Evolutionary conservation across 2,113 vertebrate genomes (phyloP).

Genomic region (Pelusios castaneus): DNA sequence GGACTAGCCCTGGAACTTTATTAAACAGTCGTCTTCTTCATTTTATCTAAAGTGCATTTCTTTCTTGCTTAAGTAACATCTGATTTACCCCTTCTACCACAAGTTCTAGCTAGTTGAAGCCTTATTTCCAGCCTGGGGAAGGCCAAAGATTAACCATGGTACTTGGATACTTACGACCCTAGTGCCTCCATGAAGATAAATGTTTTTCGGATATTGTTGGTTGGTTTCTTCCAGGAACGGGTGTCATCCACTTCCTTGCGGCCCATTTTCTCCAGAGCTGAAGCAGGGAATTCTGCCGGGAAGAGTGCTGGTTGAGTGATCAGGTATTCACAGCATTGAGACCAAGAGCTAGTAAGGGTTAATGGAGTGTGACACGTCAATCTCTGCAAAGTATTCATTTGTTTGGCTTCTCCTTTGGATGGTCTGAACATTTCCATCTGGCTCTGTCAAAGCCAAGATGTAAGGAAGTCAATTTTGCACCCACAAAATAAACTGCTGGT

Average conservation of each 20-base stretch:
- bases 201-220: conserved; percentile 89
- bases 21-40: not conserved
- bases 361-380: not conserved
- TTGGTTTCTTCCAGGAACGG: conserved; percentile 91
- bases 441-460: not conserved
- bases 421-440: not conserved
- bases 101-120: not conserved
- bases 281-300: conserved; percentile 71
- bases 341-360: rapidly evolving
- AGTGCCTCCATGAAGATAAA: conserved; percentile 93
- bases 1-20: no score
- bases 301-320: rapidly evolving
- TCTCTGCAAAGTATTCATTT: rapidly evolving
- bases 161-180: conserved; percentile 87
- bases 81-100: not conserved
- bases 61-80: not conserved
- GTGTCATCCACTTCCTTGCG: conserved; percentile 82
- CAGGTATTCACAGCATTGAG: rapidly evolving
- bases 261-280: conserved; percentile 85
- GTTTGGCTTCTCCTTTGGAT: not conserved
- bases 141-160: not conserved
- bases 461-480: not conserved
- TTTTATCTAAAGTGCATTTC: not conserved
- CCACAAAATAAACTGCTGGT: rapidly evolving
- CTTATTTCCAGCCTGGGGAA: not conserved